Evolutionary conservation across 2,888 invertebrate species (phyloP), one percentile per base, ranked within the genome.

Genomic region (Temnothorax unifasciatus): DNA sequence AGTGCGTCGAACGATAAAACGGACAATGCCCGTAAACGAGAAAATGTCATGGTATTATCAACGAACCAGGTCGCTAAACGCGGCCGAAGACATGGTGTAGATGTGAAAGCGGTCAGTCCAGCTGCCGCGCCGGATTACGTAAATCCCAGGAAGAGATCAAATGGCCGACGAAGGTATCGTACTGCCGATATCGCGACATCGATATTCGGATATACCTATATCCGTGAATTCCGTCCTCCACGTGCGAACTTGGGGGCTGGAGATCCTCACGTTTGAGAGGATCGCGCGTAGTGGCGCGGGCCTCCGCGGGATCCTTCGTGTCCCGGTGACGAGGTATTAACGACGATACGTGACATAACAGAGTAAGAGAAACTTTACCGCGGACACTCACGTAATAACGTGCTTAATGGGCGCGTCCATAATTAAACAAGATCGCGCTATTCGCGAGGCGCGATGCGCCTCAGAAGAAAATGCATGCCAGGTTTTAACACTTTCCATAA

Each of bases 41-140:
- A 86, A 84, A 88, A 79, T 69, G n/a, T 68, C 83, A 34, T 38
- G 66, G 79, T 61, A 68, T 82, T 84, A 76, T 87, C 34, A 57
- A 34, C 87, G 86, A 89, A 84, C 52, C 85, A 63, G 88, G 83
- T 88, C 83, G 86, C 81, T 87, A 85, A 89, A 88, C 85, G 85
- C 86, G 89, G 75, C 63, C 89, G 82, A 89, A 86, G 88, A 88
- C 87, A 89, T 75, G 85, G 77, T 83, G 85, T 86, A 92, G 88
- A 92, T 92, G 93, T 93, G 93, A 94, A 94, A 94, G 93, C 92
- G 92, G 92, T 93, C 92, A 91, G 90, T 92, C 92, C 91, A 87
- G 93, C 91, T 91, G 89, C 86, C 64, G 86, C 64, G 86, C 85
- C 74, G 85, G 38, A 89, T 94, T 94, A 93, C 91, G 91, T 93